Base-by-base conservation (phyloP, 2,888 invertebrate species). In the Leptinotarsa juncta region DNA sequence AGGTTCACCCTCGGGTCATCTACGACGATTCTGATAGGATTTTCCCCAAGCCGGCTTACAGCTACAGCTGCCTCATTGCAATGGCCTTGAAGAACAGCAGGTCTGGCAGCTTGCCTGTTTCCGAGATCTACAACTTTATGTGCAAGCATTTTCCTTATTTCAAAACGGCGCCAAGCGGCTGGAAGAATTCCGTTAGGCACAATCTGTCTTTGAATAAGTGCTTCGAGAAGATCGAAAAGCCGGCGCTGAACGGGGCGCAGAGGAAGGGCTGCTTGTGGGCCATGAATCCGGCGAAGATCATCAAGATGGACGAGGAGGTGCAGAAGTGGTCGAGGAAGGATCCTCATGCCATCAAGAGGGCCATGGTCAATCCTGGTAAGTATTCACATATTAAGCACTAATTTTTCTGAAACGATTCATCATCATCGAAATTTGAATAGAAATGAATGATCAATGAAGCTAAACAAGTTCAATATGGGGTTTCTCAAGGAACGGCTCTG, bases 121-220 rank as follows among this genome's bases (percentile, higher is more conserved):
- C 97, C 15, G 99, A 99, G 90, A 99, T 99, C 82, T 99, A 99
- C 88, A 97, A 96, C 87, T 99, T 99, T 86, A 98, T 99, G 95
- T 98, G 97, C 95, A 96, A 97, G 88, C 97, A 99, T 88, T 99
- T 99, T 87, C 99, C 99, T 0, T 99, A 98, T 88, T 99, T 99
- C 88, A 97, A 97, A 89, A 98, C 97, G 1, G 99, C 99, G 14
- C 98, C 98, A 26, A 96, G 95, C 86, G 98, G 98, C 18, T 99
- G 99, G 99, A 99, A 99, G 89, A 99, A 99, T 87, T 98, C 98
- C 4, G 98, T 99, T 1, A 91, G 99, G 81, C 99, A 99, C 87
- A 99, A 99, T 89, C 90, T 99, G 81, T 98, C 97, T 81, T 89
- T 99, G 82, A 99, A 99, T 89, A 98, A 99, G 89, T 98, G 98